A percentile compares a stretch with the other conserved stretches of the same genome.
Evolutionary conservation across 2,888 invertebrate species (phyloP).

Genomic region (Adineta ricciae): DNA sequence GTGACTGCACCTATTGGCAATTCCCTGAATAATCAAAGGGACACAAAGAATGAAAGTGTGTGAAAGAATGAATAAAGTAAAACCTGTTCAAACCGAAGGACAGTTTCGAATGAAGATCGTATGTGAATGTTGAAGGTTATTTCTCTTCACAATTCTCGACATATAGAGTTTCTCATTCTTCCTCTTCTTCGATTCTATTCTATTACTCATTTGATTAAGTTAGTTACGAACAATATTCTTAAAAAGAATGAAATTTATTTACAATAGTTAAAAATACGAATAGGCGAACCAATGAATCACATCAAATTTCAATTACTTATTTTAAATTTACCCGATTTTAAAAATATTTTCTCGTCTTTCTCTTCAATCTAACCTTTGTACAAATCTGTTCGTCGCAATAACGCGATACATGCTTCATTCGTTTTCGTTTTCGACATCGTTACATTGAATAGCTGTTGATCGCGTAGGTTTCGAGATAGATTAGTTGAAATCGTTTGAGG

Average conservation of each 20-base stretch:
- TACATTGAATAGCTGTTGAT: background rate
- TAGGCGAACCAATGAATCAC: too few species aligned
- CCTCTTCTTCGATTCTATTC: too few species aligned
- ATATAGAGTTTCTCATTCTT: background rate
- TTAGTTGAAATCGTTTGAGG: background rate
- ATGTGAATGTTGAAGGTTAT: background rate
- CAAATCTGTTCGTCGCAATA: background rate
- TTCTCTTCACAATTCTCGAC: background rate
- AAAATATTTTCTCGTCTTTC: background rate
- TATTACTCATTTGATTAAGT: background rate
- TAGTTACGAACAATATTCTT: background rate
- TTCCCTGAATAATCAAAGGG: background rate
- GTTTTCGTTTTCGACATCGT: background rate
- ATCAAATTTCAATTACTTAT: too few species aligned
- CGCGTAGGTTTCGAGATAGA: background rate
- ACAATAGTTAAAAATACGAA: too few species aligned
- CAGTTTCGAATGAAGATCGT: background rate
- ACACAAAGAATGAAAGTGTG: background rate
- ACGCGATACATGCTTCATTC: background rate
- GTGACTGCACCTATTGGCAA: background rate
- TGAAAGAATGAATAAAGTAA: background rate
- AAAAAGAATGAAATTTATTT: too few species aligned
- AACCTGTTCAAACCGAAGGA: background rate
- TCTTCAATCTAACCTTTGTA: background rate
- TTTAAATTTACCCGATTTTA: too few species aligned